Conservation (phyloP, 2,797 vertebrate species). For the Ataeniobius toweri region DNA sequence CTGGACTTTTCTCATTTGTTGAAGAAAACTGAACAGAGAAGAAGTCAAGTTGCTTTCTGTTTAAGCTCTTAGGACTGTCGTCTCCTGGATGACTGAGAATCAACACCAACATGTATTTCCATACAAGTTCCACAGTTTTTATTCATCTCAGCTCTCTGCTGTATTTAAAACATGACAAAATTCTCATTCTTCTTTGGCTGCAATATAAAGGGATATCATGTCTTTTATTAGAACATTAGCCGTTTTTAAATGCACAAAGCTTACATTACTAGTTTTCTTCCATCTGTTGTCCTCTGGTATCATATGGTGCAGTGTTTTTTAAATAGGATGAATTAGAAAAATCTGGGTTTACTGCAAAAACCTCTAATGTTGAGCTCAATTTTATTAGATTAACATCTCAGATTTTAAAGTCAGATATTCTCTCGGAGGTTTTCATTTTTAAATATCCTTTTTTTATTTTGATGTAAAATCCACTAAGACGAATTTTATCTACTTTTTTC, state of each 20-base stretch:
- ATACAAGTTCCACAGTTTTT: not conserved
- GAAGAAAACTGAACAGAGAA: not conserved
- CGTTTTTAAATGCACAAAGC: not conserved
- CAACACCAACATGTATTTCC: not conserved
- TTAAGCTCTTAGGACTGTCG: not conserved
- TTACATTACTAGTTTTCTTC: not conserved
- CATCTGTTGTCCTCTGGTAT: slow-evolving; percentile 2
- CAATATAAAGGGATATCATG: not conserved
- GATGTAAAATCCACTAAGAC: not conserved
- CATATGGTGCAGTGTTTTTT: slow-evolving; percentile 35
- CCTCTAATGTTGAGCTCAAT: not conserved
- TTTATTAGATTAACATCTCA: not conserved
- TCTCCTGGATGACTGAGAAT: not conserved
- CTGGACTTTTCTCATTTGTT: not conserved
- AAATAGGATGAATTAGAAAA: not conserved
- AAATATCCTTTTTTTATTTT: not conserved
- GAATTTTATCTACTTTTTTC: not conserved
- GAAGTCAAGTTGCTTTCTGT: not conserved
- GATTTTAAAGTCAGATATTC: not conserved
- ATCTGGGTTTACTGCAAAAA: no score
- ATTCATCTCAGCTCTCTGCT: not conserved
- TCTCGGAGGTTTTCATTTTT: not conserved
- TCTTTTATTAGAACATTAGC: slow-evolving; percentile 13
- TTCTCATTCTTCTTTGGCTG: not conserved
- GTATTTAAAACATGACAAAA: not conserved